Evolutionary conservation across 2,797 vertebrate species (phyloP), one percentile per base, ranked within the genome.

Genomic region (Myiotriccus ornatus): DNA sequence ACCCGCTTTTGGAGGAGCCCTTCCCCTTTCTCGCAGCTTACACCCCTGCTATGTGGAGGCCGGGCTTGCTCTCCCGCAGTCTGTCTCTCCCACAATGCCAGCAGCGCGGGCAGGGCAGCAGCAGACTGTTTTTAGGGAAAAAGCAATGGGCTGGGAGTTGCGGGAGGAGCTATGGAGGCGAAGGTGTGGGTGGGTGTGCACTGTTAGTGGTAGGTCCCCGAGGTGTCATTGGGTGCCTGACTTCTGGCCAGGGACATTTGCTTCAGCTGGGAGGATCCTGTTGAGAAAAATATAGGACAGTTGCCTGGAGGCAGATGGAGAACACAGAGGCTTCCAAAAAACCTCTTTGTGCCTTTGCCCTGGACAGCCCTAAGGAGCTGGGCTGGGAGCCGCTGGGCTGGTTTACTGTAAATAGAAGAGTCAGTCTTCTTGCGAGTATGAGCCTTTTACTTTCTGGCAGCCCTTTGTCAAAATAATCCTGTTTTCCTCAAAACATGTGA

Each of bases 361-460:
- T 88, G 91, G 79, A 91, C 69, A 91, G 87, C 47, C 63, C 70
- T 87, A 59, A 91, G 79, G 79, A 92, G 55, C 52, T 41, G 79
- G 82, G 82, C 82, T 88, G 73, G 81, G 50, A 95, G 80, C 82
- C 0, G 16, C 63, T 0, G 4, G 64, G 74, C 53, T 3, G 6
- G 9, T 71, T 96, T 90, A 19, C 75, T 93, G 80, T 77, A 83
- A 94, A 65, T 86, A 91, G 56, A 88, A 82, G 56, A 90, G 68
- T 83, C 91, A 93, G 70, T 74, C 77, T 88, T 91, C 67, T 94
- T 0, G 4, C 6, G 1, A 86, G 70, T 92, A 79, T 64, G 80
- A 96, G 88, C 53, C n/a, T 95, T 90, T 89, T 37, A 60, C 77
- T 81, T 96, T 81, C 56, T 96, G 94, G 85, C 85, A 96, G 64